These are phyloP conservation scores for Drosophila pandora DNA, from an alignment of 1,140 invertebrate species.

Conservation along the genomic window DNA sequence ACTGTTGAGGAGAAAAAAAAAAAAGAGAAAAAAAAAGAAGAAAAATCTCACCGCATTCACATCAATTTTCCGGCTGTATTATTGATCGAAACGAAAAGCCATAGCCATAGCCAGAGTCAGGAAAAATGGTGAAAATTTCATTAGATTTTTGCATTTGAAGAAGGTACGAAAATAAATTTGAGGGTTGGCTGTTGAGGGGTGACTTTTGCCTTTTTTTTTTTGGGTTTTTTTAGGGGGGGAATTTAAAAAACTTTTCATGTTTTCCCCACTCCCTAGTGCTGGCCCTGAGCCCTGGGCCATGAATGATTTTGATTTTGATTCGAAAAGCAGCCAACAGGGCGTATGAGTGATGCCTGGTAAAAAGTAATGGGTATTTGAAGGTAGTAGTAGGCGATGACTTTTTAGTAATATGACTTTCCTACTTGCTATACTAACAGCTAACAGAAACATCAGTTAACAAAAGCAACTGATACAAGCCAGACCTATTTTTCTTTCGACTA, in stretches of 20 bases:
- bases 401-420: background rate
- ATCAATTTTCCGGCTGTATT: constrained; percentile 24
- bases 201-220: constrained; percentile 1
- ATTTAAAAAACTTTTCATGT: constrained; percentile 41
- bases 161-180: constrained; percentile 20
- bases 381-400: background rate
- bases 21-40: background rate
- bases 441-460: too few species aligned
- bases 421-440: too few species aligned
- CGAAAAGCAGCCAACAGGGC: constrained; percentile 9
- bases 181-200: constrained; percentile 14
- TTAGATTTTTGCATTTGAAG: constrained; percentile 47
- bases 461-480: too few species aligned
- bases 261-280: background rate
- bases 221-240: background rate
- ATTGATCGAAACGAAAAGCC: constrained; percentile 27
- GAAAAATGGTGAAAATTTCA: constrained; percentile 50
- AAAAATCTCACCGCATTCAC: constrained; percentile 1
- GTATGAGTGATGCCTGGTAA: constrained; percentile 27
- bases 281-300: constrained; percentile 27
- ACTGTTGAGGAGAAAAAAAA: background rate
- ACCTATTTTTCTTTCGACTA: too few species aligned
- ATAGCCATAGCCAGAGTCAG: background rate
- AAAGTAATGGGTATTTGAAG: too few species aligned
- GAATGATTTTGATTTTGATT: constrained; percentile 44